Evolutionary conservation across 2,888 invertebrate genomes (phyloP), one percentile per base, ranked within the genome.

Genomic region (Polymixis flavicincta): DNA sequence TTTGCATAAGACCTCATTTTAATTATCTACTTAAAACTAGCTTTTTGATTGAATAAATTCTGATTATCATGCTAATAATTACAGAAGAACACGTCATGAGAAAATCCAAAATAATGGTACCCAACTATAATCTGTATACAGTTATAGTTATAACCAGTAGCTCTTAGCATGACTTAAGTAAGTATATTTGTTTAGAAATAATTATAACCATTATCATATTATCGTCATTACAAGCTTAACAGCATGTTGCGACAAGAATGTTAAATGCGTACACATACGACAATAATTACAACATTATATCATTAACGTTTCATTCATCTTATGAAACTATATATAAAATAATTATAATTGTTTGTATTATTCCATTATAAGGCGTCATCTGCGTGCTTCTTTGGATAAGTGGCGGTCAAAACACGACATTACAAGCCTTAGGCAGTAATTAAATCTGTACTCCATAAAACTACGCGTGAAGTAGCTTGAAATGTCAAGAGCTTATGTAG

Each of bases 401-500:
- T 79, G 66, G 28, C 8, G 37, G 59, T 28, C 67, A 69, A 79
- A 72, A 84, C 66, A 70, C 79, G 74, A 71, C 60, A 48, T 61
- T 14, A 63, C 7, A 59, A 57, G 76, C 82, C 72, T 64, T 4
- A 54, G 82, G 82, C 85, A 67, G 60, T 45, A 72, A 84, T 76
- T 82, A 82, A 65, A 65, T 19, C 13, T 50, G 37, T 66, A 75
- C 71, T 61, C 80, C 19, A 75, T 61, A 71, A 65, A 75, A 61
- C 25, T 61, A 79, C 25, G 50, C 25, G 76, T 64, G 82, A 55
- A 68, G 42, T 22, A 69, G 25, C 28, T 63, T 71, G 19, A 82
- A 82, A 82, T 82, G 85, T 84, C 85, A 84, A 82, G 82, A 76
- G 22, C 67, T 68, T 71, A 9, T 7, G n/a, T 17, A 68, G 28